These are phyloP conservation scores for Spisula subtruncata DNA, from an alignment of 2,888 invertebrate species.

Conservation along the genomic window DNA sequence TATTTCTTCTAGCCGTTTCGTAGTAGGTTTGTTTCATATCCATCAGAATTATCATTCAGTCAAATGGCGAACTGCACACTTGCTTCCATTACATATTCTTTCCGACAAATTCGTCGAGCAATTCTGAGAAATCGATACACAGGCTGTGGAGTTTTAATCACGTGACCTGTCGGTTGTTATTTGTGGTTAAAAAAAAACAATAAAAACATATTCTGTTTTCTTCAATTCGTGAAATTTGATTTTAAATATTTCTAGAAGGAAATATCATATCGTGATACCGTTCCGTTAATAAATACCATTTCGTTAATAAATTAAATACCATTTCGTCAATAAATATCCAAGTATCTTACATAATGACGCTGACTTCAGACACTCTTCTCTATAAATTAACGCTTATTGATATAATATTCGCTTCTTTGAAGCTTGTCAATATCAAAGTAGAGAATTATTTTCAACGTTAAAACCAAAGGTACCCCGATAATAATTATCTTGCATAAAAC, in stretches of 20 bases:
- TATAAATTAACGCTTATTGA: background rate
- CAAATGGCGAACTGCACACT: too few relatives aligned
- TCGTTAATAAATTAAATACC: too few relatives aligned
- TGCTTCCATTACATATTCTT: too few relatives aligned
- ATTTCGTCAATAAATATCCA: too few relatives aligned
- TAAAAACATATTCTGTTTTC: background rate
- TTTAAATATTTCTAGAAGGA: background rate
- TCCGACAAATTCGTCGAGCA: too few relatives aligned
- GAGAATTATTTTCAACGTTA: background rate
- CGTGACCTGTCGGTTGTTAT: too few relatives aligned
- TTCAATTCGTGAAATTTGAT: background rate
- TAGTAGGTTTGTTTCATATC: too few relatives aligned
- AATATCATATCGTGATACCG: background rate
- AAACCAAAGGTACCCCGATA: background rate
- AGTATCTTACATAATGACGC: background rate
- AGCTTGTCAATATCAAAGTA: background rate
- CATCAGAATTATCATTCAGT: too few relatives aligned
- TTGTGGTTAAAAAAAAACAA: background rate
- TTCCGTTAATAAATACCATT: background rate
- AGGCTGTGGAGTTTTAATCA: too few relatives aligned
- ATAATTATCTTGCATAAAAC: slow-evolving; percentile 10
- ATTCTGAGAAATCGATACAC: too few relatives aligned
- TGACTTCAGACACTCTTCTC: background rate
- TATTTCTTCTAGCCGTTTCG: too few relatives aligned
- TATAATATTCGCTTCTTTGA: background rate